Evolutionary conservation across 2,113 vertebrate genomes (phyloP), one percentile per base, ranked within the genome.

Genomic region (Toxostoma redivivum): DNA sequence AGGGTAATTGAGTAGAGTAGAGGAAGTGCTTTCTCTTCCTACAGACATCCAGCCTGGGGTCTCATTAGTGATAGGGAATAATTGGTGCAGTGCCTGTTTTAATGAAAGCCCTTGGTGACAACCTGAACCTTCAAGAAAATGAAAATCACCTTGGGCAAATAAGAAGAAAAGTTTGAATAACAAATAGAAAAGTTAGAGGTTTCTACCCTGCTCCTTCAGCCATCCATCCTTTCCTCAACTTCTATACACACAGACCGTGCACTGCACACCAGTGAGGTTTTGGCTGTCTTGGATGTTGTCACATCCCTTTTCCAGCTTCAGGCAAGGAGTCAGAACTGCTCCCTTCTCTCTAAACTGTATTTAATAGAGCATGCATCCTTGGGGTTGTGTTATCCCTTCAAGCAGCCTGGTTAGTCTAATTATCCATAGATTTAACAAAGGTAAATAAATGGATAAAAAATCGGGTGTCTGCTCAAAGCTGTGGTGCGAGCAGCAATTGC

Each of bases 61-160:
- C 95, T 96, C 94, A 92, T 94, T 95, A 97, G 72, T n/a, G 6
- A 58, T 37, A 17, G 71, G 22, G 76, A 96, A 80, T 50, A 89
- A 81, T 74, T 38, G 40, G 78, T 17, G 28, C 50, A 92, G 77
- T 38, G 57, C 73, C 64, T 40, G 2, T 47, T 87, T 61, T 90
- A 96, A 94, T 91, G 94, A 94, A 91, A 84, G 71, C 27, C n/a
- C 53, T 66, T 10, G 5, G 79, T 86, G 69, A 90, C 80, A 89
- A 91, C 62, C 65, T 51, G 40, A 92, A 72, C 58, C 78, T 50
- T 81, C 78, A 66, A 38, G 25, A 87, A 96, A 71, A 65, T 20
- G 5, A 79, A 96, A 95, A 77, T 35, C 56, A 45, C 71, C 60
- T 89, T n/a, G 56, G 62, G 61, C 72, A 94, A 81, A 35, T 54